phyloP scores from a whole-genome alignment of 2,888 invertebrate genomes.

The Sepioteuthis lessoniana region DNA sequence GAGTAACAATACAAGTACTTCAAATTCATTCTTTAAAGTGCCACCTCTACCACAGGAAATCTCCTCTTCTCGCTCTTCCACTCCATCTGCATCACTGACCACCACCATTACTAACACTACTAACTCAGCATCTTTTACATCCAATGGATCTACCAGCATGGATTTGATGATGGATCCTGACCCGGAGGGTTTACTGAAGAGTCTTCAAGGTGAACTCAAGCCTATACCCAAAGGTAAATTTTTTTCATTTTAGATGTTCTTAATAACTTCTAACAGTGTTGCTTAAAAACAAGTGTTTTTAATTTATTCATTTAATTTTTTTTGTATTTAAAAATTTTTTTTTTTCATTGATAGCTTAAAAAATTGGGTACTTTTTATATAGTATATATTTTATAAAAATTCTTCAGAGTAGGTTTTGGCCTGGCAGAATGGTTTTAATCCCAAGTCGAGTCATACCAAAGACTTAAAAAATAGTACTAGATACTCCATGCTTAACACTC shows the following conservation, averaged over 20 bases:
- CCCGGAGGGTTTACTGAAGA: conserved; percentile 60
- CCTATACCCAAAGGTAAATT: conserved; percentile 81
- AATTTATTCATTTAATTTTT: too few relatives aligned
- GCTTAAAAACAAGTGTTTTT: too few relatives aligned
- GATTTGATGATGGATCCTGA: conserved; percentile 47
- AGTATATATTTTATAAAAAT: too few relatives aligned
- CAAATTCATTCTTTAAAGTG: conserved; percentile 59
- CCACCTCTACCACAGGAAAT: conserved; percentile 56
- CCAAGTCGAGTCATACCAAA: too few relatives aligned
- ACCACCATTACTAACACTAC: background rate
- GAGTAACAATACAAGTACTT: conserved; percentile 48
- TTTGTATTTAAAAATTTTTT: too few relatives aligned
- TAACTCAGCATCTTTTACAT: background rate
- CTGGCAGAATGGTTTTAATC: too few relatives aligned
- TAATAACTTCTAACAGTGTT: conserved; percentile 15
- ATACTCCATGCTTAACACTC: too few relatives aligned
- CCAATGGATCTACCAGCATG: conserved; percentile 52
- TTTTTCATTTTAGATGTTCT: background rate
- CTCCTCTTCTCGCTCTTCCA: conserved; percentile 36
- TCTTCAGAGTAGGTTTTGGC: too few relatives aligned
- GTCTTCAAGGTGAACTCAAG: conserved; percentile 73
- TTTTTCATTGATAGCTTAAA: too few relatives aligned
- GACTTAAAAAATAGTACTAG: too few relatives aligned
- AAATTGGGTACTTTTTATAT: too few relatives aligned
- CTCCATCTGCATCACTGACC: background rate